phyloP scores from a whole-genome alignment of 1,140 invertebrate genomes.

The Drusus annulatus region DNA sequence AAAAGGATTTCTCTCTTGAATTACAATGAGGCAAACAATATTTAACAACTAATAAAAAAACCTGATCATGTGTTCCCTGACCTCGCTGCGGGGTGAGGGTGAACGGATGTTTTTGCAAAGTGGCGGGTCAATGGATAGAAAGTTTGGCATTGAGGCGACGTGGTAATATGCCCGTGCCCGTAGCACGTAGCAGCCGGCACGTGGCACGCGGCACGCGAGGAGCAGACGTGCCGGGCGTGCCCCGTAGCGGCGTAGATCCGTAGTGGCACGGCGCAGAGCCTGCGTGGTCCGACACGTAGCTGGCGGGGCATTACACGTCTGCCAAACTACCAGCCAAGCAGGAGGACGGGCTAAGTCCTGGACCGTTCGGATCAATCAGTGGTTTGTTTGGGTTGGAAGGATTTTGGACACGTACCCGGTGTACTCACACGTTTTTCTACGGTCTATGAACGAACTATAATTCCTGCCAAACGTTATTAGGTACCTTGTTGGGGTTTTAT shows the following conservation, averaged over 20 bases:
- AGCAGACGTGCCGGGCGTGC: conserved; percentile 12
- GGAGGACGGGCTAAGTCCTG: not conserved
- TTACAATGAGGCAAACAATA: conserved; percentile 33
- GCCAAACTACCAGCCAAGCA: conserved; percentile 1
- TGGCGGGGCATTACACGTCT: conserved; percentile 50
- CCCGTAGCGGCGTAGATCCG: conserved; percentile 31
- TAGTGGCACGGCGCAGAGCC: too few relatives aligned
- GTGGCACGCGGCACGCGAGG: conserved; percentile 28
- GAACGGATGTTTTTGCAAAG: conserved; percentile 15
- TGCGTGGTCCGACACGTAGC: conserved; percentile 44
- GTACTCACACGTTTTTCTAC: too few relatives aligned
- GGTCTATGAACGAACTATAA: too few relatives aligned
- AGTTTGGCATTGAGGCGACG: conserved; percentile 26
- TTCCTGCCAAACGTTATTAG: too few relatives aligned
- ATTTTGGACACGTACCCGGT: conserved; percentile 3
- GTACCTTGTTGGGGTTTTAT: too few relatives aligned
- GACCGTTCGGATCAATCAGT: conserved; percentile 31
- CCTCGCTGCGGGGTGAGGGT: not conserved
- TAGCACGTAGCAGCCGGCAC: conserved; percentile 7
- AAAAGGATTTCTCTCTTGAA: conserved; percentile 14
- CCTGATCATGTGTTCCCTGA: conserved; percentile 28
- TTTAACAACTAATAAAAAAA: conserved; percentile 41
- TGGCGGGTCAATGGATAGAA: conserved; percentile 29
- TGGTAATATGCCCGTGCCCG: conserved; percentile 20
- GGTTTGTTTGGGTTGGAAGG: conserved; percentile 21